A percentile compares a stretch with the other conserved stretches of the same genome.
Conservation (phyloP, 2,113 vertebrate genomes). For the Gallinago jamesoni region DNA sequence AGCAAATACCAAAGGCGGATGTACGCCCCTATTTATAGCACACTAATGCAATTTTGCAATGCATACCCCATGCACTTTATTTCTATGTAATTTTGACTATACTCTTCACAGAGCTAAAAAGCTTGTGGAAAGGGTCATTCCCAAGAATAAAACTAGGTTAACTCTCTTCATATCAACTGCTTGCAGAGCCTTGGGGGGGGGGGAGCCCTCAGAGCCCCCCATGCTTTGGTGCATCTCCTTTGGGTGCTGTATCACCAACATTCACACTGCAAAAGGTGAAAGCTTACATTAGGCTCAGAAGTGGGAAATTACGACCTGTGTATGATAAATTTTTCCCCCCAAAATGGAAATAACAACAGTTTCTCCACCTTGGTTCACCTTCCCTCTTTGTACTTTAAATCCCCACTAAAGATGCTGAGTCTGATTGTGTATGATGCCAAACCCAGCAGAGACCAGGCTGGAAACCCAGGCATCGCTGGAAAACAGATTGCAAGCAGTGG, state of each 20-base stretch:
- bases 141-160: neutral
- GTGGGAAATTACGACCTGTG: neutral
- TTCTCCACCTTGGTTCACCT: neutral
- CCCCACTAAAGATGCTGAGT: rapidly evolving
- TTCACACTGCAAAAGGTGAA: neutral
- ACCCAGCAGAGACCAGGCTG: neutral
- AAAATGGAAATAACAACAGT: neutral
- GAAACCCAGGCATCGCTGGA: neutral
- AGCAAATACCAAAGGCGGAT: neutral
- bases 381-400: neutral
- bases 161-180: neutral
- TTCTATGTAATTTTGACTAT: neutral
- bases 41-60: neutral
- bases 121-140: neutral
- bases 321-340: neutral
- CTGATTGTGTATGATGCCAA: neutral
- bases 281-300: neutral
- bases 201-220: neutral
- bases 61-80: neutral
- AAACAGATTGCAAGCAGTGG: neutral
- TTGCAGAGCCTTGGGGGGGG: neutral
- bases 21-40: constrained; percentile 16
- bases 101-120: neutral
- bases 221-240: neutral
- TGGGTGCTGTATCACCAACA: rapidly evolving